Percentiles rank a stretch among this genome's conserved stretches.
phyloP scores from a whole-genome alignment of 1,140 invertebrate species.

The Ips nitidus region DNA sequence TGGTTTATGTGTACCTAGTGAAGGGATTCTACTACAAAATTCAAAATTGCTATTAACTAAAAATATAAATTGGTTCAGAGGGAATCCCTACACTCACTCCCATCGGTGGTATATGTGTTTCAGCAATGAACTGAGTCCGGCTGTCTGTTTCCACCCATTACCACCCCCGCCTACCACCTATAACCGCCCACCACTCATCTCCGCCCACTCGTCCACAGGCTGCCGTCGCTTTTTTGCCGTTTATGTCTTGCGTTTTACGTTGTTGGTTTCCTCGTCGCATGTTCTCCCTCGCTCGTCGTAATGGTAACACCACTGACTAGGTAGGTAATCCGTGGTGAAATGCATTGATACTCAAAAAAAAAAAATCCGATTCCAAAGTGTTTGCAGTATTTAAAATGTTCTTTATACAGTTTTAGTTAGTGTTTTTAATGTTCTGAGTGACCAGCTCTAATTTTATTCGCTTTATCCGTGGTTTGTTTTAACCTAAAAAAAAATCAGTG shows the following conservation, averaged over 20 bases:
- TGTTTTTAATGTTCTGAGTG: too few relatives aligned
- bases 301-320: conserved; percentile 4
- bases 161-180: conserved; percentile 12
- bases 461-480: neutral
- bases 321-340: neutral
- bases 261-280: conserved; percentile 30
- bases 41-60: too few relatives aligned
- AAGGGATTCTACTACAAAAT: too few relatives aligned
- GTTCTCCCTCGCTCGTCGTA: conserved; percentile 2
- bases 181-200: conserved; percentile 10
- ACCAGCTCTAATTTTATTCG: too few relatives aligned
- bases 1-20: too few relatives aligned
- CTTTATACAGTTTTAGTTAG: neutral
- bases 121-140: conserved; percentile 33
- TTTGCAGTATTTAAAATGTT: conserved; percentile 1
- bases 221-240: conserved; percentile 28
- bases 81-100: too few relatives aligned
- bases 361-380: neutral
- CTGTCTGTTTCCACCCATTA: conserved; percentile 15
- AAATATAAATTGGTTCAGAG: too few relatives aligned
- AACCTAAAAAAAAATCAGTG: neutral
- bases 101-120: conserved; percentile 21
- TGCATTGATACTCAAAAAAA: neutral
- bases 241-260: conserved; percentile 31
- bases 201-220: conserved; percentile 1